Base-by-base conservation (phyloP, 2,797 vertebrate genomes). In the Lagodon rhomboides region DNA sequence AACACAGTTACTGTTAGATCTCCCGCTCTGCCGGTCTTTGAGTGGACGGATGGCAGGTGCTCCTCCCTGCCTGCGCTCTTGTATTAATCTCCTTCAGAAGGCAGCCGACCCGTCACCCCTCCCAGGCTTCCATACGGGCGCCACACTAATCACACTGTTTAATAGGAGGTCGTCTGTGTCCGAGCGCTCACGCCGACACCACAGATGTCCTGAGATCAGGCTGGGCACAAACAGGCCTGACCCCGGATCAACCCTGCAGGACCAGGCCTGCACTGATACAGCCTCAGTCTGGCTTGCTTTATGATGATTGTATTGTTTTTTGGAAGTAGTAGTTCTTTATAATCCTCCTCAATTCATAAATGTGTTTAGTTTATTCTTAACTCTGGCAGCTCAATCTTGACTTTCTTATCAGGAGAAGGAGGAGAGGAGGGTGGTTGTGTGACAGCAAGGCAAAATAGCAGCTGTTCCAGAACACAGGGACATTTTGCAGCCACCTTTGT, bases 71-170 rank as follows among this genome's bases (percentile, higher is more conserved):
- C 55, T 62, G 75, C 44, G 2, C 71, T 65, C 47, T 51, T 56
- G 17, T 63, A 83, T 85, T 86, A 86, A 88, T 87, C 89, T 87
- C 74, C 70, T 25, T 82, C 76, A 72, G 50, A 85, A 75, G 55
- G 60, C 82, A 47, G 61, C 20, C 27, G 38, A 54, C 67, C 73
- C 55, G 30, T 82, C 78, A 63, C 75, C 85, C 85, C 75, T 85
- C 59, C 22, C 75, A 53, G 74, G 73, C 85, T 25, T 82, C 83
- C 70, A 73, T 69, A 58, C 44, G 50, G 89, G 88, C 84, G 81
- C 89, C 86, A 80, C 44, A 38, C 89, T 93, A 92, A 91, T 93
- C 89, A 59, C 76, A 34, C 71, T 53, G 73, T 87, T 89, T 77
- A 87, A 84, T 49, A 43, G 65, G 77, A 75, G 82, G 76, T 56